phyloP scores from a whole-genome alignment of 2,888 invertebrate genomes.

The Drosophila nr. perissopoda region DNA sequence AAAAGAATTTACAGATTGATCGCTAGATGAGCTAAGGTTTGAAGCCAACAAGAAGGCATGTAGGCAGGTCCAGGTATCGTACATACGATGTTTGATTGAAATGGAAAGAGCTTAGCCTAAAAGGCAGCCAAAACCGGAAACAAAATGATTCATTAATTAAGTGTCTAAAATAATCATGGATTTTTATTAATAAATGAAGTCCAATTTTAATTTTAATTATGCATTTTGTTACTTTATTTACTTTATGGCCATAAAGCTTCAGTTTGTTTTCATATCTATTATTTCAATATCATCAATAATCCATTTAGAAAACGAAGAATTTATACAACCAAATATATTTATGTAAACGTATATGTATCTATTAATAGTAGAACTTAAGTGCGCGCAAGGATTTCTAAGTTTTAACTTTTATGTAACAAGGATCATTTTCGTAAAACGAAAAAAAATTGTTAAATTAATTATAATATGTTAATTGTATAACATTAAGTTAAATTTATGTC shows the following conservation, averaged over 20 bases:
- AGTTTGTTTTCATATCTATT: background rate
- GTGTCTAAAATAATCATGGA: conserved; percentile 10
- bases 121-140: background rate
- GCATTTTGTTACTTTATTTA: background rate
- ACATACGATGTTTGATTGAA: background rate
- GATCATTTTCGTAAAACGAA: conserved; percentile 62
- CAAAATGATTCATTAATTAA: conserved; percentile 18
- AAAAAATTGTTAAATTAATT: conserved; percentile 67
- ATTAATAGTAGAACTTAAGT: conserved; percentile 64
- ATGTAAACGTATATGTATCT: conserved; percentile 48
- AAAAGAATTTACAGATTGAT: conserved; percentile 18
- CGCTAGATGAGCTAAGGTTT: background rate
- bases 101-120: conserved; percentile 8
- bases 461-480: conserved; percentile 35
- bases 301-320: background rate
- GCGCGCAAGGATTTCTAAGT: conserved; percentile 53
- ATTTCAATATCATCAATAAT: background rate
- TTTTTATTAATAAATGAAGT: background rate
- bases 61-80: background rate
- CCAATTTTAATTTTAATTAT: background rate
- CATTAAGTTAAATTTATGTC: conserved; percentile 44
- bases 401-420: conserved; percentile 20
- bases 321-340: conserved; percentile 35
- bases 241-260: background rate
- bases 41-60: background rate